Conservation (phyloP, 2,113 vertebrate genomes). For the Carassius auratus region DNA sequence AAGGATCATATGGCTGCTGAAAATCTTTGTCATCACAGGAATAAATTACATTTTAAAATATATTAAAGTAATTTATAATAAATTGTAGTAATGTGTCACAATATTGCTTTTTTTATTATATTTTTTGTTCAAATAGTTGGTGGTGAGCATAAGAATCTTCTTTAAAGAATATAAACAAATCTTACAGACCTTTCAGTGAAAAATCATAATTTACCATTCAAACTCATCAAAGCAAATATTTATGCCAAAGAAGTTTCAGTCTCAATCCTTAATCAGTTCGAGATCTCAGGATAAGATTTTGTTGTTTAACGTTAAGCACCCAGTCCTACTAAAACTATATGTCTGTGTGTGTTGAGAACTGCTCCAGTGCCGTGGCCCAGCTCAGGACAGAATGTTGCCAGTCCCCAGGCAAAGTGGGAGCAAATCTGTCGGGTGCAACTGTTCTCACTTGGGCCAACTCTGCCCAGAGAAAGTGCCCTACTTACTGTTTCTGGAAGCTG, state of each 20-base stretch:
- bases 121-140: too few species aligned
- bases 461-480: conserved; percentile 81
- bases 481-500: conserved; percentile 71
- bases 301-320: background rate
- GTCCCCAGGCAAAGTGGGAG: conserved; percentile 78
- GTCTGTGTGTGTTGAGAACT: conserved; percentile 15
- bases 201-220: background rate
- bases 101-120: too few species aligned
- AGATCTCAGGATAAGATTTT: too few species aligned
- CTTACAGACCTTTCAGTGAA: background rate
- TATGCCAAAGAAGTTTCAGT: background rate
- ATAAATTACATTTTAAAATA: too few species aligned
- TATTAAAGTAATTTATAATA: too few species aligned
- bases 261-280: background rate
- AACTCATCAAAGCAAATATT: background rate
- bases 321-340: conserved; percentile 19
- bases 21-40: too few species aligned
- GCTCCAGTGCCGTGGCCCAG: conserved; percentile 63
- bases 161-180: too few species aligned
- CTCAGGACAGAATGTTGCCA: conserved; percentile 69
- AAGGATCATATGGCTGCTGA: too few species aligned
- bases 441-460: conserved; percentile 77
- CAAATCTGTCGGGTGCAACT: conserved; percentile 83
- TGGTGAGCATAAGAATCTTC: too few species aligned
- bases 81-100: too few species aligned